These are phyloP conservation scores for Pissodes strobi DNA, from an alignment of 1,140 invertebrate species.

Conservation along the genomic window DNA sequence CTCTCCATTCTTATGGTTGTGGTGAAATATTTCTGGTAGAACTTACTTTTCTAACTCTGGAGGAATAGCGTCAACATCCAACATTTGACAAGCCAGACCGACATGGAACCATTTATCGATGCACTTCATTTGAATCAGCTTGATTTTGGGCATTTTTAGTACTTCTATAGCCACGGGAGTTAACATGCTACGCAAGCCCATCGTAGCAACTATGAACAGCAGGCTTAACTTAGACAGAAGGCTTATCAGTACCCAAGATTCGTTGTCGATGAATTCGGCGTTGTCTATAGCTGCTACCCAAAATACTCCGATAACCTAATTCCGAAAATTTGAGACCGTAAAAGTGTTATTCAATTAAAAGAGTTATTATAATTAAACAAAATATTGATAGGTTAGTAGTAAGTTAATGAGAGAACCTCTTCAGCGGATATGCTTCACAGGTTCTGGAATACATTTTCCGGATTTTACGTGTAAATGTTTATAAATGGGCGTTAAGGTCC, in stretches of 20 bases:
- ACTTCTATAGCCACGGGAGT: constrained; percentile 30
- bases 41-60: constrained; percentile 67
- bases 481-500: too few relatives aligned
- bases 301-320: constrained; percentile 50
- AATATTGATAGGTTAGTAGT: too few relatives aligned
- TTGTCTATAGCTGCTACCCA: constrained; percentile 63
- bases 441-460: too few relatives aligned
- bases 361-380: too few relatives aligned
- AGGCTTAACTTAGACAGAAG: constrained; percentile 46
- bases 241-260: constrained; percentile 59
- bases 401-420: too few relatives aligned
- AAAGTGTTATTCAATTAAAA: too few relatives aligned
- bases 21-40: too few relatives aligned
- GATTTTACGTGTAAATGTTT: too few relatives aligned
- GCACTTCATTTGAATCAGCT: constrained; percentile 45
- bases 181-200: constrained; percentile 39
- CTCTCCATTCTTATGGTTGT: too few relatives aligned
- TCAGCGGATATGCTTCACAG: too few relatives aligned
- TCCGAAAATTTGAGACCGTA: background rate
- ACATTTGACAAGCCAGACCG: constrained; percentile 65
- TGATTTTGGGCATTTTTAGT: constrained; percentile 45
- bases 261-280: constrained; percentile 59
- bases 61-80: constrained; percentile 64
- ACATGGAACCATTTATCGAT: constrained; percentile 63
- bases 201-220: constrained; percentile 41